These are phyloP conservation scores for Drosophila mayaguana DNA, from an alignment of 2,888 invertebrate genomes.

Conservation along the genomic window DNA sequence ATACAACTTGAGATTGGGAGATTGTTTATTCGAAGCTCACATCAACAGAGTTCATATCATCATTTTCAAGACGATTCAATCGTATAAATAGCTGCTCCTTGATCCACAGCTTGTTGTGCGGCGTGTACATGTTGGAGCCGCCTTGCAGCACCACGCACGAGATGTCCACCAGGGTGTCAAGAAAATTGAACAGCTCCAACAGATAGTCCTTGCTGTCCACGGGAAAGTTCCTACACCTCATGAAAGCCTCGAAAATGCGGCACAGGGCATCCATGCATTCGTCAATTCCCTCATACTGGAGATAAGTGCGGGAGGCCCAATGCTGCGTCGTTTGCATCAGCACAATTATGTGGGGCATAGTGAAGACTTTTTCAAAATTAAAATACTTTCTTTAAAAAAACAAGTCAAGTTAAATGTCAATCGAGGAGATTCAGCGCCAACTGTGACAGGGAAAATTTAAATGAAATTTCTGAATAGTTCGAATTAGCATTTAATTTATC, in stretches of 20 bases:
- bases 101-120: slow-evolving; percentile 16
- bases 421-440: neutral
- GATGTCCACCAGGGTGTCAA: slow-evolving; percentile 21
- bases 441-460: neutral
- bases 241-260: neutral
- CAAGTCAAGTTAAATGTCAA: neutral
- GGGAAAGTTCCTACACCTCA: neutral
- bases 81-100: slow-evolving; percentile 18
- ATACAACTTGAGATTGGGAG: neutral
- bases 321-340: slow-evolving; percentile 11
- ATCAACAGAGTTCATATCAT: neutral
- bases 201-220: neutral
- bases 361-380: neutral
- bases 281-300: neutral
- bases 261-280: slow-evolving; percentile 19
- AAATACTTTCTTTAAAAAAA: neutral
- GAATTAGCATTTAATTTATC: too few species aligned
- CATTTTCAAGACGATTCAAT: neutral
- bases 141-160: slow-evolving; percentile 10
- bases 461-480: neutral
- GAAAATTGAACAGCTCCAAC: slow-evolving; percentile 8
- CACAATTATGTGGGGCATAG: slow-evolving; percentile 19
- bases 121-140: slow-evolving; percentile 2
- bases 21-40: neutral
- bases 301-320: slow-evolving; percentile 11